Percentiles rank a stretch among this genome's conserved stretches.
These are phyloP conservation scores for Leuciscus waleckii DNA, from an alignment of 2,797 vertebrate species.

Conservation along the genomic window DNA sequence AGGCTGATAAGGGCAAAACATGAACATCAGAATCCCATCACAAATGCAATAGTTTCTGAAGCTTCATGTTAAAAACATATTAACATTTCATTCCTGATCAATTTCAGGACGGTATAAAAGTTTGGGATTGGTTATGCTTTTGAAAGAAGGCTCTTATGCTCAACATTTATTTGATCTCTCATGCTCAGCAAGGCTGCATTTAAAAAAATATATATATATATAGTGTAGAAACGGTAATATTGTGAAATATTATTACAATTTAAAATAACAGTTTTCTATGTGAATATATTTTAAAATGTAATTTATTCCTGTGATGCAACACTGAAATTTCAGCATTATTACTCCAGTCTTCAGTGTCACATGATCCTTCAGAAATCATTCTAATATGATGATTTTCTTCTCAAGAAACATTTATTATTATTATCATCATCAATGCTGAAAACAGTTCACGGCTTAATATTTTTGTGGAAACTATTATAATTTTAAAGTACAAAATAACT, in stretches of 20 bases:
- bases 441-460: neutral
- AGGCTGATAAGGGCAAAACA: neutral
- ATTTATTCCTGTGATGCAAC: neutral
- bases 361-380: neutral
- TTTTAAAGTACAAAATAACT: neutral
- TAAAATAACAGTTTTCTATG: neutral
- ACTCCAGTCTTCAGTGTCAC: neutral
- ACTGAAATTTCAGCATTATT: neutral
- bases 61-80: neutral
- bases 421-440: neutral
- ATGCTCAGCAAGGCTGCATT: too few relatives aligned
- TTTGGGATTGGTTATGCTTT: neutral
- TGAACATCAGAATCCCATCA: neutral
- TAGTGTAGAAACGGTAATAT: too few relatives aligned
- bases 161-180: conserved; percentile 11
- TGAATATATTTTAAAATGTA: too few relatives aligned
- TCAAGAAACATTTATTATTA: neutral
- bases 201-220: too few relatives aligned
- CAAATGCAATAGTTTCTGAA: neutral
- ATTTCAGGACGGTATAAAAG: neutral
- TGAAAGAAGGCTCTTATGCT: neutral
- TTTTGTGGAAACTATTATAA: neutral
- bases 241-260: neutral
- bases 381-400: neutral
- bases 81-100: neutral